Evolutionary conservation across 2,888 invertebrate species (phyloP).

Genomic region (Agrenia bidenticulata): DNA sequence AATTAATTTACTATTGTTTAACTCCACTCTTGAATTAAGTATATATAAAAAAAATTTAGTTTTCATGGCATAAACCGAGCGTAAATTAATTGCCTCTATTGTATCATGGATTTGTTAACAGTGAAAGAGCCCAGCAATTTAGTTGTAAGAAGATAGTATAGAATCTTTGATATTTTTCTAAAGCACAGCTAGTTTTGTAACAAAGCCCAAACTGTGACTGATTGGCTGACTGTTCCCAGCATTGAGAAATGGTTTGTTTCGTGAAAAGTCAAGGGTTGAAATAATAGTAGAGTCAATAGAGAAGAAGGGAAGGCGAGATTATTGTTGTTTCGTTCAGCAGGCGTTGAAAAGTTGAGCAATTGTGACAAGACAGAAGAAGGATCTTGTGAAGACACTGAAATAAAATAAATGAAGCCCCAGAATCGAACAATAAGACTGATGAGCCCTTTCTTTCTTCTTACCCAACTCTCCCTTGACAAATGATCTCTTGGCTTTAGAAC

Average conservation of each 20-base stretch:
- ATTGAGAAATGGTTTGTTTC: constrained; percentile 19
- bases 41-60: too few species aligned
- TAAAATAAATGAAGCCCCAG: constrained; percentile 3
- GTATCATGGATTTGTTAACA: too few species aligned
- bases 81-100: too few species aligned
- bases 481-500: constrained; percentile 10
- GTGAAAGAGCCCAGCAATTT: background rate
- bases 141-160: background rate
- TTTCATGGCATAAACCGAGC: too few species aligned
- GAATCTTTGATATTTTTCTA: too few species aligned
- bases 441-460: constrained; percentile 19
- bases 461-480: constrained; percentile 8
- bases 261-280: constrained; percentile 19
- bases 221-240: background rate
- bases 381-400: constrained; percentile 3
- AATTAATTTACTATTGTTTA: too few species aligned
- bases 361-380: constrained; percentile 11
- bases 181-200: background rate
- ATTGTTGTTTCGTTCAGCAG: background rate
- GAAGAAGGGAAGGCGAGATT: background rate
- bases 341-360: constrained; percentile 19
- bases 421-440: constrained; percentile 20
- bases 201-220: background rate
- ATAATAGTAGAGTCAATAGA: constrained; percentile 10
- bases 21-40: too few species aligned